Base-by-base conservation (phyloP, 2,113 vertebrate genomes). In the Cyanocitta stelleri region DNA sequence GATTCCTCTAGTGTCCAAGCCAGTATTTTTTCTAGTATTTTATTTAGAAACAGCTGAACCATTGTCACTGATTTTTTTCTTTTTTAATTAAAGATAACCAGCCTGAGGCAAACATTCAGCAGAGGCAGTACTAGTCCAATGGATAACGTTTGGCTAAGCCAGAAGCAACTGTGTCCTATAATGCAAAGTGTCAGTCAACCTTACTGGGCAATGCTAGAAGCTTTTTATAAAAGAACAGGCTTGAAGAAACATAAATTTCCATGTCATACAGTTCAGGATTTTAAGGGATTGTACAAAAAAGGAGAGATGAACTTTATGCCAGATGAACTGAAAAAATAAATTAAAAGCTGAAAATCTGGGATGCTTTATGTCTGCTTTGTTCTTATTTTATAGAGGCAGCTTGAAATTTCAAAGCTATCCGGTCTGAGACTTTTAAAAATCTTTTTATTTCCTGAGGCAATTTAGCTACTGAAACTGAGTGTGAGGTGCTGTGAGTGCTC, bases 371-470 rank as follows among this genome's bases (percentile, higher is more conserved):
- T 90, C 82, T 83, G 19, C 75, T 96, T 94, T 83, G 67, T 74
- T 96, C 82, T 80, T 85, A 44, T 48, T 85, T 95, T 85, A 73
- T 43, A 61, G 23, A 55, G 49, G 43, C 37, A 82, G 48, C 63
- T 74, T 94, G 81, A 73, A 74, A 94, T 93, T 96, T 93, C 87
- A 96, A 95, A 94, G 78, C 71, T 82, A 51, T 80, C 37, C 59
- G 15, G 32, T 62, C 49, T 63, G 17, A 55, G 63, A 85, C 78
- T 94, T 80, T 66, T 63, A 7, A 39, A 96, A 93, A 69, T 37
- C 62, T 54, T 91, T 94, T 91, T 67, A 55, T 85, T 90, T 93
- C 93, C 93, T 74, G 39, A 83, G 94, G 85, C 75, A 62, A 66
- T 96, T 90, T 71, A 80, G 51, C 85, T 90, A 55, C 75, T 83